Conservation (phyloP, 2,797 vertebrate species). For the Carcharodon carcharias region DNA sequence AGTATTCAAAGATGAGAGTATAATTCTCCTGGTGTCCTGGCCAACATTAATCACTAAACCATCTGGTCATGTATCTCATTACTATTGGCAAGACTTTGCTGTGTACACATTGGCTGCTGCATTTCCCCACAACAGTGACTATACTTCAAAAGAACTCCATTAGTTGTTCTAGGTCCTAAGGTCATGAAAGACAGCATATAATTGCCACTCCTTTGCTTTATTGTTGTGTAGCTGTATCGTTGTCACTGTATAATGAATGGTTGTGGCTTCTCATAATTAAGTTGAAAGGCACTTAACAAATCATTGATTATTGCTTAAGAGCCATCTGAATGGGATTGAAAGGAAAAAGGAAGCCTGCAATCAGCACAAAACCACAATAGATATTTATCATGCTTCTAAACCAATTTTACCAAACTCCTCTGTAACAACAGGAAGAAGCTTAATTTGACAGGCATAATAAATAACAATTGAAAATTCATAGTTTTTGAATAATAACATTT, state of each 20-base stretch:
- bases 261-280: not conserved
- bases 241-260: not conserved
- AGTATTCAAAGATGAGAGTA: not conserved
- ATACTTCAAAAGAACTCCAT: not conserved
- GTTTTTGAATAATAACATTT: constrained; percentile 46
- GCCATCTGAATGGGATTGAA: not conserved
- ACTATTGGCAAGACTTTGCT: not conserved
- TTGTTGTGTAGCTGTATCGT: not conserved
- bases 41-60: not conserved
- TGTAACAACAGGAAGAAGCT: not conserved
- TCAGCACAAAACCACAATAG: constrained; percentile 38
- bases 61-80: not conserved
- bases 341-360: not conserved
- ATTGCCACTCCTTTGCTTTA: not conserved
- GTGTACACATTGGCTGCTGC: not conserved
- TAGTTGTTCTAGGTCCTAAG: not conserved
- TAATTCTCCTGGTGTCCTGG: not conserved
- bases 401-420: not conserved
- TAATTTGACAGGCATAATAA: constrained; percentile 32
- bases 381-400: constrained; percentile 38
- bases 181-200: not conserved
- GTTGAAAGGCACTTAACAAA: not conserved
- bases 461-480: constrained; percentile 44
- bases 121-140: not conserved
- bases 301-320: not conserved